phyloP scores from a whole-genome alignment of 2,113 vertebrate species.

The Tragelaphus strepsiceros region DNA sequence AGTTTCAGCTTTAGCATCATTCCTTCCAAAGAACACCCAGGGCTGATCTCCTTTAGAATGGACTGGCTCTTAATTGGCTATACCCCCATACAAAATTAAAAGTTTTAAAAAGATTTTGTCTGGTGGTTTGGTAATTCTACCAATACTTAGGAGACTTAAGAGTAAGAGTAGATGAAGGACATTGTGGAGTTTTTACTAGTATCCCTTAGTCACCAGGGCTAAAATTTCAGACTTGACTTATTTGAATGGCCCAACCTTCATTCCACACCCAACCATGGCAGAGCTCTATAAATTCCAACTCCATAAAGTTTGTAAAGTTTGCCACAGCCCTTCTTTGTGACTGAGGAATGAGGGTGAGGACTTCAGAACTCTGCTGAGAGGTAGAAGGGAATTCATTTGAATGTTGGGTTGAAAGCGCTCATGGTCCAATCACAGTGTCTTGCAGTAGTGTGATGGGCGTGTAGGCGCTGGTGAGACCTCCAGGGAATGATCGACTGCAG shows the following conservation, averaged over 20 bases:
- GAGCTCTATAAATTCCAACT: background rate
- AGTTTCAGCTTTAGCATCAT: no score
- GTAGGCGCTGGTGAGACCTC: background rate
- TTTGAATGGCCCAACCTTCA: background rate
- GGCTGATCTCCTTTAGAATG: no score
- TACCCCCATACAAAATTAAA: background rate
- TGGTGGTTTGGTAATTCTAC: background rate
- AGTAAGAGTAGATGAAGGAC: background rate
- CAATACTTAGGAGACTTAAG: background rate
- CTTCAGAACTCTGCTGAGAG: background rate
- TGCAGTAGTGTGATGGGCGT: no score
- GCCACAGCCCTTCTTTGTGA: background rate
- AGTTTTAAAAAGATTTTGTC: background rate
- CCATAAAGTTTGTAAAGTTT: background rate
- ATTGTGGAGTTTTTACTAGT: background rate
- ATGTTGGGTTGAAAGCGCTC: background rate
- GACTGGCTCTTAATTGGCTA: background rate
- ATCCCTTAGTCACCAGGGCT: background rate
- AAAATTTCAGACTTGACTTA: background rate
- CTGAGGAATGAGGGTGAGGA: background rate
- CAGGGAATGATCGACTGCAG: fast-evolving
- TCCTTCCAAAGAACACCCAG: no score
- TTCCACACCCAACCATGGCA: background rate
- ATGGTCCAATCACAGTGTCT: background rate
- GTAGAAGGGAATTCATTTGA: background rate